A percentile compares a stretch with the other conserved stretches of the same genome.
These are phyloP conservation scores for Crotalus viridis DNA, from an alignment of 2,113 vertebrate species.

Conservation along the genomic window DNA sequence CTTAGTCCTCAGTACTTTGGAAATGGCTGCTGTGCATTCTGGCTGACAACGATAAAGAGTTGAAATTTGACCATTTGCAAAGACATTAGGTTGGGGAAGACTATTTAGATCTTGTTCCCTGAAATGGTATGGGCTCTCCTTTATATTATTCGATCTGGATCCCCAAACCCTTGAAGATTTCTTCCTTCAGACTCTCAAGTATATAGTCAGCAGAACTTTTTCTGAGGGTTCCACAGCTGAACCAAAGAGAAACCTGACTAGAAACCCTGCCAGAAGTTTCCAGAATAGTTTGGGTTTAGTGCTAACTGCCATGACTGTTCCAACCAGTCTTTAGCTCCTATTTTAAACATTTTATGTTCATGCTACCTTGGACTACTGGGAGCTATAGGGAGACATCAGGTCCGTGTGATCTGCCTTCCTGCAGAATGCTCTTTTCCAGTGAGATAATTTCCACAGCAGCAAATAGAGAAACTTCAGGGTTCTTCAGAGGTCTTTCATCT, in stretches of 20 bases:
- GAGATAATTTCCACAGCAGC: background rate
- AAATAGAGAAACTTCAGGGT: background rate
- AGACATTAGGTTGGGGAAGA: background rate
- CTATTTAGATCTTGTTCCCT: background rate
- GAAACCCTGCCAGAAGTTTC: background rate
- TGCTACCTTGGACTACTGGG: background rate
- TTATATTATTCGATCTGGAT: background rate
- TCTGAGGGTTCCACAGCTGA: background rate
- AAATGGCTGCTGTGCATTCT: background rate
- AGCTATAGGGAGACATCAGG: background rate
- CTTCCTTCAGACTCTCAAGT: background rate
- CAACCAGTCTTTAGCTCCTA: background rate
- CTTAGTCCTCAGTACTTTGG: background rate
- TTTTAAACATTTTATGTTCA: background rate
- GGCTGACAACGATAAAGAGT: background rate
- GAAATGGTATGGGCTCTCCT: background rate
- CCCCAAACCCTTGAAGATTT: background rate
- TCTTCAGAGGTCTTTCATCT: background rate
- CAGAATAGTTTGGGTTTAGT: background rate
- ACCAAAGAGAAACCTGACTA: background rate
- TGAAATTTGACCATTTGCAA: background rate
- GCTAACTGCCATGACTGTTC: background rate
- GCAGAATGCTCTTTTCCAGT: background rate
- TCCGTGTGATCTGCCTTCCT: background rate
- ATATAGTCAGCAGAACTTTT: background rate